Conservation (phyloP, 1,140 invertebrate genomes). For the Procambarus virginalis region DNA sequence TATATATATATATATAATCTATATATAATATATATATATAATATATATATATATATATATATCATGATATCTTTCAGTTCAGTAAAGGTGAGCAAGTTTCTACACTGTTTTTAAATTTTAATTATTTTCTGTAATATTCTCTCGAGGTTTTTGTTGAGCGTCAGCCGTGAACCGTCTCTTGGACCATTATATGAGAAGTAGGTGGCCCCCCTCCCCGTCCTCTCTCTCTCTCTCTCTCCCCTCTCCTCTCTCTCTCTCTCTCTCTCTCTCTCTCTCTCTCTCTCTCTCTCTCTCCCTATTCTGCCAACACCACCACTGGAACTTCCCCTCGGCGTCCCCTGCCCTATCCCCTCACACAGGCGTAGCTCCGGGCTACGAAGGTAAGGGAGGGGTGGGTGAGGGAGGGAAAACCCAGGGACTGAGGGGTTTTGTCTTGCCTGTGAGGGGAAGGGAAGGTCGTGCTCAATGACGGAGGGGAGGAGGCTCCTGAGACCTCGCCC, state of each 20-base stretch:
- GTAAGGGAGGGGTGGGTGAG: constrained; percentile 30
- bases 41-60: too few relatives aligned
- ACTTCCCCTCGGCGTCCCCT: constrained; percentile 18
- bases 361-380: constrained; percentile 56
- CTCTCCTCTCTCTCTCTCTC: constrained; percentile 46
- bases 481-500: neutral
- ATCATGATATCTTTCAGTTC: too few relatives aligned
- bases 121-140: too few relatives aligned
- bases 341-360: constrained; percentile 48
- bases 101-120: too few relatives aligned
- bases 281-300: constrained; percentile 10
- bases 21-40: too few relatives aligned
- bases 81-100: too few relatives aligned
- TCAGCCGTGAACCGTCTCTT: neutral
- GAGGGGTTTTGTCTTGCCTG: constrained; percentile 63
- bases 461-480: neutral
- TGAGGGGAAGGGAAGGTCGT: constrained; percentile 25
- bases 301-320: neutral
- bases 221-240: constrained; percentile 35
- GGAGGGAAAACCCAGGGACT: constrained; percentile 17
- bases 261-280: constrained; percentile 23
- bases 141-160: neutral
- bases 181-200: neutral
- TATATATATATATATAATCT: too few relatives aligned
- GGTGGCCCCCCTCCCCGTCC: neutral